Conservation (phyloP, 1,140 invertebrate genomes). For the Macrocentrus cingulum region DNA sequence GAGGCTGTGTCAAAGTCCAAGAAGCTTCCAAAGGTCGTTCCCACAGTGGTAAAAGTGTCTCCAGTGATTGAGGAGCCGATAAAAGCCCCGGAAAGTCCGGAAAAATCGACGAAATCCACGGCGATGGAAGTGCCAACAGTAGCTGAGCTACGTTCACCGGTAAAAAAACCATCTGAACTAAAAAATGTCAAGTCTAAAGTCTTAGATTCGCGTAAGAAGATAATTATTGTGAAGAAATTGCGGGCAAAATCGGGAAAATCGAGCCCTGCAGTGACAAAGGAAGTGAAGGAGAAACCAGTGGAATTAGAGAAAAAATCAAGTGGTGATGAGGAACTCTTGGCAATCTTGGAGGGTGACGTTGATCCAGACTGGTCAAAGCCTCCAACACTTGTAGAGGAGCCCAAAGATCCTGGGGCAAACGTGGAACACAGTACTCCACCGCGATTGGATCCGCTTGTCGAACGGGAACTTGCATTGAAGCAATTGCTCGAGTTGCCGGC, state of each 20-base stretch:
- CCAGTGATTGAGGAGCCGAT: too few relatives aligned
- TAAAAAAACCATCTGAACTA: constrained; percentile 7
- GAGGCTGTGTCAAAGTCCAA: constrained; percentile 6
- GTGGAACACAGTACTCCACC: constrained; percentile 24
- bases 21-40: constrained; percentile 10
- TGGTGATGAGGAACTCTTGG: constrained; percentile 54
- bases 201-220: background rate
- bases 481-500: constrained; percentile 57
- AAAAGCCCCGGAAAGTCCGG: too few relatives aligned
- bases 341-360: constrained; percentile 58
- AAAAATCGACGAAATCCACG: background rate
- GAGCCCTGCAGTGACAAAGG: constrained; percentile 22
- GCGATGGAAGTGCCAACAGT: too few relatives aligned
- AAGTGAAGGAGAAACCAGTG: background rate
- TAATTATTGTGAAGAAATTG: constrained; percentile 9
- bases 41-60: background rate
- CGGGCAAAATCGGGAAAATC: too few relatives aligned
- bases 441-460: constrained; percentile 52
- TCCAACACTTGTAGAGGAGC: constrained; percentile 38
- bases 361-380: constrained; percentile 58
- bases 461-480: constrained; percentile 60
- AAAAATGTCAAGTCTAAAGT: constrained; percentile 3
- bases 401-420: constrained; percentile 10
- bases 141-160: too few relatives aligned
- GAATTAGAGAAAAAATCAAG: constrained; percentile 22